A percentile compares a stretch with the other conserved stretches of the same genome.
Evolutionary conservation across 2,797 vertebrate genomes (phyloP).

Genomic region (Tarsius wallacei): DNA sequence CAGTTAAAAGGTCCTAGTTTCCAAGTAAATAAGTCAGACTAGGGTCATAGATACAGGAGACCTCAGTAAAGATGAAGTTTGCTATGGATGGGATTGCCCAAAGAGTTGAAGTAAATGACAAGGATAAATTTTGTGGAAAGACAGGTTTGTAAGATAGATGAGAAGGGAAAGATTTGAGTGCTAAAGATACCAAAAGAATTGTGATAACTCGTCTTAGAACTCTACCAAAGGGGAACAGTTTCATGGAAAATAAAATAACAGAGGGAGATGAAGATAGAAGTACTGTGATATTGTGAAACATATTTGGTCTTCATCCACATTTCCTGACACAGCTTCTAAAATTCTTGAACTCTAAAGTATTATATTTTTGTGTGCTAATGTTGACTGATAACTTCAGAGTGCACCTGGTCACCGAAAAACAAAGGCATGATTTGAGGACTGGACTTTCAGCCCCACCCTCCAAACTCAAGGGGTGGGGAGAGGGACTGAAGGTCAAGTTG

Average conservation of each 20-base stretch:
- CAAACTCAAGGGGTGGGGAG: background rate
- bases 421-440: background rate
- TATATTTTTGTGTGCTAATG: background rate
- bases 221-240: background rate
- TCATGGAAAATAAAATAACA: background rate
- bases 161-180: slow-evolving; percentile 18
- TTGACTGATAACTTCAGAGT: background rate
- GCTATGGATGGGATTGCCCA: background rate
- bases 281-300: background rate
- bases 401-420: background rate
- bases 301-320: background rate
- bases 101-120: slow-evolving; percentile 1
- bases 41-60: background rate
- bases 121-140: background rate
- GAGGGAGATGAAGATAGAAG: background rate
- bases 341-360: background rate
- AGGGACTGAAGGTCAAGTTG: background rate
- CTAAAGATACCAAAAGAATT: background rate
- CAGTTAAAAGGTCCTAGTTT: slow-evolving; percentile 34
- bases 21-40: background rate
- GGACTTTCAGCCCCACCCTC: background rate
- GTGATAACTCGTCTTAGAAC: background rate
- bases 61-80: background rate
- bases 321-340: background rate
- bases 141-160: background rate